A percentile compares a stretch with the other conserved stretches of the same genome.
Conservation (phyloP, 2,113 vertebrate species). For the Dryoscopus gambensis region DNA sequence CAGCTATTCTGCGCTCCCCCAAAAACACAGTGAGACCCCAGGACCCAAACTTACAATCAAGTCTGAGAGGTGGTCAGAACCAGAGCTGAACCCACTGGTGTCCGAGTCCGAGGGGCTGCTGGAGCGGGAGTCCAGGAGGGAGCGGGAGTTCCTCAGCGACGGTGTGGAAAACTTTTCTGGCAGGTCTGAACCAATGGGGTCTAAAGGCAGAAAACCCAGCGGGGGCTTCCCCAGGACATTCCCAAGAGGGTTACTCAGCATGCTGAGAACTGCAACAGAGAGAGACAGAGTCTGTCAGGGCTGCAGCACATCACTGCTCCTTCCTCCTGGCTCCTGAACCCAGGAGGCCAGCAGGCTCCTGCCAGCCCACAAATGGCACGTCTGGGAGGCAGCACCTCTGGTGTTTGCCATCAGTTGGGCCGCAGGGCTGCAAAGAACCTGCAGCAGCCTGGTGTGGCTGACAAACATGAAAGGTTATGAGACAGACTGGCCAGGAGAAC, state of each 20-base stretch:
- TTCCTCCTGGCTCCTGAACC: background rate
- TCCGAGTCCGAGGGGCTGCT: conserved; percentile 97
- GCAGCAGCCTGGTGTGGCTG: background rate
- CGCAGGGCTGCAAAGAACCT: background rate
- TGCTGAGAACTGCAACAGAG: conserved; percentile 73
- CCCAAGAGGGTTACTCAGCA: conserved; percentile 85
- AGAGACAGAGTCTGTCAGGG: background rate
- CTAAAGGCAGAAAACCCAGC: conserved; percentile 77
- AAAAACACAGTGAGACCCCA: background rate
- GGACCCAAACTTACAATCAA: conserved; percentile 79
- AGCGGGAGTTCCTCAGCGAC: conserved; percentile 80
- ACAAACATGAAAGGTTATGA: background rate
- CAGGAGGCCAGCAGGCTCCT: background rate
- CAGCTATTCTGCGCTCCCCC: background rate
- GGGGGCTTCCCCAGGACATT: conserved; percentile 83
- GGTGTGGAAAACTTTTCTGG: conserved; percentile 86
- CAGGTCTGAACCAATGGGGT: conserved; percentile 83
- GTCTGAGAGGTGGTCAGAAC: conserved; percentile 94
- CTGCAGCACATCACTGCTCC: background rate
- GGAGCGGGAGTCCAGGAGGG: conserved; percentile 91
- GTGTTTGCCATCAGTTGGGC: background rate
- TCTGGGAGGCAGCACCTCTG: background rate
- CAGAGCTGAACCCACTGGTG: conserved; percentile 97
- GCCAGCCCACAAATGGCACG: accelerated
- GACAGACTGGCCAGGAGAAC: background rate